phyloP scores from a whole-genome alignment of 2,888 invertebrate species.

The Scrobipalpa costella region DNA sequence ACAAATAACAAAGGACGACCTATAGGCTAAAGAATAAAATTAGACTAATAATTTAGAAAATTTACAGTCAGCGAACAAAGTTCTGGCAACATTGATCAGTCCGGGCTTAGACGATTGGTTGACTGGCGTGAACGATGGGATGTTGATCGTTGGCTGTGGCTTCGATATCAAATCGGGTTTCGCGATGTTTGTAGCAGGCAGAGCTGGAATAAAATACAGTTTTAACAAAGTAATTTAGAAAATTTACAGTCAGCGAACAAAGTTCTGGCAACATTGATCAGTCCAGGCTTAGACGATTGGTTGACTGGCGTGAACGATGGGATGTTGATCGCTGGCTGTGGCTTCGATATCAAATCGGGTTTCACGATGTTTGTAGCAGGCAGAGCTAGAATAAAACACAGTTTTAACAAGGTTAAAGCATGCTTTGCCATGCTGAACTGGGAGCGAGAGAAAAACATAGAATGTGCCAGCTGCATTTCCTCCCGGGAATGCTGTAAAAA shows the following conservation, averaged over 20 bases:
- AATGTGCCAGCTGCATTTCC: no score
- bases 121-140: constrained; percentile 50
- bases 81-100: constrained; percentile 51
- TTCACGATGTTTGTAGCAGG: constrained; percentile 17
- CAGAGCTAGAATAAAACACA: not conserved
- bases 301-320: constrained; percentile 50
- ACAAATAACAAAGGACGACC: no score
- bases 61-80: constrained; percentile 67
- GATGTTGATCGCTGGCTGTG: constrained; percentile 32
- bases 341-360: constrained; percentile 27
- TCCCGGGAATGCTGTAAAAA: no score
- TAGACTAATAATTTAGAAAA: no score
- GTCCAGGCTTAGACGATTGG: constrained; percentile 43
- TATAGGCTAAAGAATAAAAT: no score
- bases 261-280: constrained; percentile 54
- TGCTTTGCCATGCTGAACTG: no score
- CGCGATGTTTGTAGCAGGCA: constrained; percentile 13
- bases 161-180: constrained; percentile 27
- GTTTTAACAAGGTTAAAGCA: not conserved
- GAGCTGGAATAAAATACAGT: not conserved
- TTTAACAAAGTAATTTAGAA: not conserved
- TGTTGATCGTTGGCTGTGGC: constrained; percentile 31
- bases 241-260: constrained; percentile 66
- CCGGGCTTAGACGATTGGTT: constrained; percentile 43
- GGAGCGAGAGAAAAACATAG: no score